Evolutionary conservation across 1,140 invertebrate genomes (phyloP), one percentile per base, ranked within the genome.

Genomic region (Eupeodes corollae): DNA sequence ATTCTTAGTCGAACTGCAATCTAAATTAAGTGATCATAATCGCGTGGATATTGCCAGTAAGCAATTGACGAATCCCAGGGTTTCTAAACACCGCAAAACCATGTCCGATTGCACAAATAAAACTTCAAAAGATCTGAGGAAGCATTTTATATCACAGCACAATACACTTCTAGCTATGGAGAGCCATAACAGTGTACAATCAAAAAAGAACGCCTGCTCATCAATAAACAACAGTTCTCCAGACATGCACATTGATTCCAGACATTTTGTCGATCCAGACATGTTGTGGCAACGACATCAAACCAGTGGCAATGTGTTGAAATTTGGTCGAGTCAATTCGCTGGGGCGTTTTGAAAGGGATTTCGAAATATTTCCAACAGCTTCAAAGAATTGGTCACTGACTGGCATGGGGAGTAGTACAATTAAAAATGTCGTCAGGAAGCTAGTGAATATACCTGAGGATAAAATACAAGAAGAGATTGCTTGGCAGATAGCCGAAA

Each of bases 401-500:
- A 53, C 52, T 16, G 14, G 15, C n/a, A 43, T 46, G 16, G 60
- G 49, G 13, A 33, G 44, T 26, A 54, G 47, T 56, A 49, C 73
- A 42, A 66, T 80, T 41, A 78, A 74, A 55, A 75, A 76, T 64
- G 87, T 83, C 51, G 79, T 90, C 38, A 86, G 81, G 61, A 82
- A 80, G 69, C 74, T 90, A 59, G 83, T 88, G 42, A 79, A 85
- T 72, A 76, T 81, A 48, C 83, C 84, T 38, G 82, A 88, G 67
- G 82, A 88, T 56, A 87, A 89, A 78, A 82, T 84, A 37, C 87
- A 92, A 72, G 90, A 95, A 70, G 90, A 93, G 63, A 83, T 93
- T 74, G 91, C 91, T 26, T 89, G 89, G 85, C 86, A 90, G 72
- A 84, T 95, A 50, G 89, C 91, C 15, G 87, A 91, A 70, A 93